Conservation (phyloP, 2,888 invertebrate genomes). For the Campopleginae sp. region DNA sequence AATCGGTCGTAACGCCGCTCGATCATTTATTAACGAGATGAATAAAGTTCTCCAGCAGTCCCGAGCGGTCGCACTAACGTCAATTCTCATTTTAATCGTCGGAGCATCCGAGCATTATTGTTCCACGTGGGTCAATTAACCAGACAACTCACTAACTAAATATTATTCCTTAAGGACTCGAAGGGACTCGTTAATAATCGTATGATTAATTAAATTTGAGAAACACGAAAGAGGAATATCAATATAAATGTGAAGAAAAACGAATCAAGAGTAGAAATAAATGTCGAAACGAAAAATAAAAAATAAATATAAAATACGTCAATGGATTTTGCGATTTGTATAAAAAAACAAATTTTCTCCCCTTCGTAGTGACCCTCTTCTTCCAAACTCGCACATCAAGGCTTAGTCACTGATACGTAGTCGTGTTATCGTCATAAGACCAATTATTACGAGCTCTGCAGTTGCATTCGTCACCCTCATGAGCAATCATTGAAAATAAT, state of each 20-base stretch:
- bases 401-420: slow-evolving; percentile 58
- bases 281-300: slow-evolving; percentile 11
- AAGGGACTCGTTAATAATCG: slow-evolving; percentile 60
- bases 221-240: background rate
- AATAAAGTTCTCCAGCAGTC: background rate
- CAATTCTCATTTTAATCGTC: slow-evolving; percentile 73
- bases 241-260: slow-evolving; percentile 35
- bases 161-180: slow-evolving; percentile 44
- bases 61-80: slow-evolving; percentile 67
- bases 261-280: slow-evolving; percentile 26
- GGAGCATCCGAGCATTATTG: slow-evolving; percentile 58
- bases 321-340: slow-evolving; percentile 65
- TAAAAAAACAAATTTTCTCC: slow-evolving; percentile 68
- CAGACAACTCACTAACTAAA: slow-evolving; percentile 61
- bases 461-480: slow-evolving; percentile 43
- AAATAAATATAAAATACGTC: slow-evolving; percentile 12
- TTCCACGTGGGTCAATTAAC: slow-evolving; percentile 71
- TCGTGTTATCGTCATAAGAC: slow-evolving; percentile 51
- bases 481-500: slow-evolving; percentile 1
- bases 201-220: slow-evolving; percentile 48
- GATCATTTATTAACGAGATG: background rate
- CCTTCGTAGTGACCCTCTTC: slow-evolving; percentile 57
- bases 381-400: slow-evolving; percentile 58
- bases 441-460: slow-evolving; percentile 47
- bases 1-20: slow-evolving; percentile 4